A percentile compares a stretch with the other conserved stretches of the same genome.
These are phyloP conservation scores for Triplophysa yarkandensis DNA, from an alignment of 2,797 vertebrate species.

Conservation along the genomic window DNA sequence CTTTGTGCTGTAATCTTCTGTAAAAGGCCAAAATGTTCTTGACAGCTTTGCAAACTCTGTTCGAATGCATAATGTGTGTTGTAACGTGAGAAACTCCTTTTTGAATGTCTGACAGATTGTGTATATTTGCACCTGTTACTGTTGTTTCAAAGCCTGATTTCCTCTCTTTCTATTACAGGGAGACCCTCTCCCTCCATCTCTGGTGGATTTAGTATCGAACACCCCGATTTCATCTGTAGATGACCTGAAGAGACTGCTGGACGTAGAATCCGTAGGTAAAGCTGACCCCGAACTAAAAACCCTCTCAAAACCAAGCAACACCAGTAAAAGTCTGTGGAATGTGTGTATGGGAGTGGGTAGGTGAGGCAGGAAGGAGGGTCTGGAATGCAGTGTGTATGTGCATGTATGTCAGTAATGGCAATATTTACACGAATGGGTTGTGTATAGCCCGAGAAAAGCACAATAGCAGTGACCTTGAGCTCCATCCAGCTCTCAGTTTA, in stretches of 20 bases:
- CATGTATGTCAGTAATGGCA: constrained; percentile 45
- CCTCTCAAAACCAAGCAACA: neutral
- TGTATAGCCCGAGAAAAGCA: constrained; percentile 41
- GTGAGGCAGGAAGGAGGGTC: constrained; percentile 33
- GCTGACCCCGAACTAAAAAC: constrained; percentile 52
- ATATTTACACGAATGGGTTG: constrained; percentile 58
- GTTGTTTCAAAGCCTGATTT: neutral
- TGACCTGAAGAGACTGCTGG: constrained; percentile 86
- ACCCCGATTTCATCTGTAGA: constrained; percentile 85
- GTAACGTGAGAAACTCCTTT: neutral
- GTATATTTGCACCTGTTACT: constrained; percentile 6
- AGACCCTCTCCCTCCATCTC: constrained; percentile 85
- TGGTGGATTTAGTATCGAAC: constrained; percentile 87
- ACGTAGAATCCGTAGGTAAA: constrained; percentile 87
- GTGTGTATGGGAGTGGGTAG: constrained; percentile 28
- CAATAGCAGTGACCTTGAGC: constrained; percentile 61
- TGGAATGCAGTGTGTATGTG: constrained; percentile 28
- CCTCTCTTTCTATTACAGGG: constrained; percentile 72
- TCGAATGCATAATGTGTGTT: no score
- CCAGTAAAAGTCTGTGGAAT: constrained; percentile 3
- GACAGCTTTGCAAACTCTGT: neutral
- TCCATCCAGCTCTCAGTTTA: constrained; percentile 49
- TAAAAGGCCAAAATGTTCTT: neutral
- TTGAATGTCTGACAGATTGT: neutral
- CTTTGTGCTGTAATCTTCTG: neutral